Evolutionary conservation across 2,888 invertebrate genomes (phyloP).

Genomic region (Galerucella nymphaeae): DNA sequence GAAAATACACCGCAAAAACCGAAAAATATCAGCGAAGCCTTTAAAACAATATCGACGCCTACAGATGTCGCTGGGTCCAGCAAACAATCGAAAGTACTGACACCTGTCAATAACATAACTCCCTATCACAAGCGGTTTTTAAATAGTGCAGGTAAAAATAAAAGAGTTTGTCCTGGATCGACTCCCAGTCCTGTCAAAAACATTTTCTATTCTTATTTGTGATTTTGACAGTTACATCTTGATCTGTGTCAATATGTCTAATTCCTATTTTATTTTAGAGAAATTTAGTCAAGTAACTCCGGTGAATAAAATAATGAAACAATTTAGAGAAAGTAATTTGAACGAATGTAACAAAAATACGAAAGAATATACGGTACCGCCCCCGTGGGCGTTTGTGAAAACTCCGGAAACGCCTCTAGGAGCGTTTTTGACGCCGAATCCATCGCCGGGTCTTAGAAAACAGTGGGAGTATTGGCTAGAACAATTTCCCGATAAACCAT

Average conservation of each 20-base stretch:
- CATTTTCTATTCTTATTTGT: too few relatives aligned
- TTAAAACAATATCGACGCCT: conserved; percentile 1
- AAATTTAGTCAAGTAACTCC: conserved; percentile 60
- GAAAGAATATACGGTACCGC: conserved; percentile 29
- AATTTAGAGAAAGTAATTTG: conserved; percentile 55
- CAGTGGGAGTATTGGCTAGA: conserved; percentile 66
- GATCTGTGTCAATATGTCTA: too few relatives aligned
- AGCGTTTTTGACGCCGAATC: conserved; percentile 65
- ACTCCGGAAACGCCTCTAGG: conserved; percentile 72
- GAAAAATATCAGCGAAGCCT: background rate
- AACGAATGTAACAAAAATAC: conserved; percentile 46
- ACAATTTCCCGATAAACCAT: conserved; percentile 62
- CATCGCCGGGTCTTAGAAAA: conserved; percentile 67
- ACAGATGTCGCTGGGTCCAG: conserved; percentile 15
- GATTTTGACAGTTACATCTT: too few relatives aligned
- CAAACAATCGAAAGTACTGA: conserved; percentile 33
- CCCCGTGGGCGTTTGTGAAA: conserved; percentile 54
- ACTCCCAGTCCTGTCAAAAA: too few relatives aligned
- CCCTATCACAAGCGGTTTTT: conserved; percentile 34
- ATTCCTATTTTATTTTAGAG: conserved; percentile 29
- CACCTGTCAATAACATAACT: conserved; percentile 38
- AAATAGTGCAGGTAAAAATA: conserved; percentile 42
- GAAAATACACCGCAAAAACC: conserved; percentile 25
- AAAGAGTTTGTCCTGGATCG: too few relatives aligned
- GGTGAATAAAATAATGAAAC: conserved; percentile 60